phyloP scores from a whole-genome alignment of 2,797 vertebrate genomes.

The Lagorchestes hirsutus region DNA sequence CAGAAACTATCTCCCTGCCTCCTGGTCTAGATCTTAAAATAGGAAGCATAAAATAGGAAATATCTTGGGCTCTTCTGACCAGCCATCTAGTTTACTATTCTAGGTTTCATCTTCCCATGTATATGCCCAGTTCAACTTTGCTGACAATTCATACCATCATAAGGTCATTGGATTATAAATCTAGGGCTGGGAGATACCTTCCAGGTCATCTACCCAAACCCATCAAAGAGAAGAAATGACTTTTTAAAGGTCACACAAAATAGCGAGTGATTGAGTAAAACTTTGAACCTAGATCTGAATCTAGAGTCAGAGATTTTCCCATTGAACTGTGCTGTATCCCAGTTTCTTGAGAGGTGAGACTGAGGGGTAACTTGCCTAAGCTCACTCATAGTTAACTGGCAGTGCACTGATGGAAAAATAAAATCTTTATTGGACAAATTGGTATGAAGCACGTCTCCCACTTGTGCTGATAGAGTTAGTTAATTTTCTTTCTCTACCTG shows the following conservation, averaged over 20 bases:
- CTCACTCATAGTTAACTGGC: background rate
- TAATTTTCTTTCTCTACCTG: background rate
- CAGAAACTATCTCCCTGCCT: background rate
- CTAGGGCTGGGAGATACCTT: background rate
- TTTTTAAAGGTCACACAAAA: background rate
- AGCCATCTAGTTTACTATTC: background rate
- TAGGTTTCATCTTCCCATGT: background rate
- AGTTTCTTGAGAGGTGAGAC: background rate
- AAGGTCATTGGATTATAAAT: background rate
- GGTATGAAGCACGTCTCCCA: background rate
- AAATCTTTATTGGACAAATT: background rate
- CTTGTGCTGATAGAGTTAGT: background rate
- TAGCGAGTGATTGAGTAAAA: background rate
- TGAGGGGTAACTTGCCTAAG: background rate
- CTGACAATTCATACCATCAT: background rate
- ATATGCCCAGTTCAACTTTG: background rate
- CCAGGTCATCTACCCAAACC: background rate
- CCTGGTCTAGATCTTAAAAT: background rate
- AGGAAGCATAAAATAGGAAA: too few species aligned
- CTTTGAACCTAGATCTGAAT: slow-evolving; percentile 20
- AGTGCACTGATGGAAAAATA: background rate
- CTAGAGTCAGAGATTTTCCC: background rate
- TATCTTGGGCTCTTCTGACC: background rate
- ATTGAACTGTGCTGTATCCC: background rate
- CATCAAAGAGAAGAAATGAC: background rate